Evolutionary conservation across 2,888 invertebrate genomes (phyloP), one percentile per base, ranked within the genome.

Genomic region (Andrena flavipes): DNA sequence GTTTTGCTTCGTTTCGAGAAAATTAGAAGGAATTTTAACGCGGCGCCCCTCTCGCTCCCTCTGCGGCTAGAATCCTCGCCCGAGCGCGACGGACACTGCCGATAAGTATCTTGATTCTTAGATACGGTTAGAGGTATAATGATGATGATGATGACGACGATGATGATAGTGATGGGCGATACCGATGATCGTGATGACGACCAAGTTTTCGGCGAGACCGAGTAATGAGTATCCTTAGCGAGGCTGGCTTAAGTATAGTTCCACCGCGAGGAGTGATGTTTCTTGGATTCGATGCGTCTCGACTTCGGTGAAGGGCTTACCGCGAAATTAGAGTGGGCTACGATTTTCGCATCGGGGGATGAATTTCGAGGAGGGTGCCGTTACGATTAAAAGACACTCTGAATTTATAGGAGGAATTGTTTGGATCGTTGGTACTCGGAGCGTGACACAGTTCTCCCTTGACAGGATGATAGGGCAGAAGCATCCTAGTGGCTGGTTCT

Each of bases 11-110:
- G 69, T 82, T 81, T 82, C 82, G 64, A 80, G 80, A 78, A 82
- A 85, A 82, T 86, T 82, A 84, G 80, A 73, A 49, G 87, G 77
- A 67, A 84, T 87, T 76, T 74, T 71, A 68, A 67, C 75, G 75
- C 49, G 26, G 16, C 54, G 33, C 10, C 30, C 13, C 60, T 3
- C 23, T 7, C 13, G 35, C 42, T 42, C 42, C 16, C 42, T 42
- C 20, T 4, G 56, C 10, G 20, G n/a, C 33, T 26, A 48, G 48
- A 48, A 71, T 71, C 42, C 51, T 2, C 2, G 51, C 4, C 65
- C 33, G 67, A 13, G 42, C 48, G 20, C 10, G 62, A 10, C 2
- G 8, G 26, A 26, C 48, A 16, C 23, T 4, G 10, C 49, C 16
- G 81, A 81, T 80, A 80, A 74, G 48, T 30, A 81, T 80, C 81